phyloP scores from a whole-genome alignment of 2,113 vertebrate species.

The Haemorhous mexicanus region DNA sequence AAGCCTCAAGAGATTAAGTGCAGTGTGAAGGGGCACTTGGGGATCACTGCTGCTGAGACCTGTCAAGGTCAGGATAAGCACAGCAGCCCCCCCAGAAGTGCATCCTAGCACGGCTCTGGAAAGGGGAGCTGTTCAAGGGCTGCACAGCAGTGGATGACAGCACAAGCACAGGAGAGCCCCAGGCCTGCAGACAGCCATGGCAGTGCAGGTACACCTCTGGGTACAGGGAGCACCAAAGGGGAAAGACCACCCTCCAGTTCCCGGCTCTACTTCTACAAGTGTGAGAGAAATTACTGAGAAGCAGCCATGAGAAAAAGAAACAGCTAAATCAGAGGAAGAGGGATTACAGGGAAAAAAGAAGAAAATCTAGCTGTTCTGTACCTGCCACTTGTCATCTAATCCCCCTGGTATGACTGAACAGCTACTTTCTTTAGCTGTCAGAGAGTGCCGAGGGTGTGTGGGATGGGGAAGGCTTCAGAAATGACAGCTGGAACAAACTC shows the following conservation, averaged over 20 bases:
- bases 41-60: neutral
- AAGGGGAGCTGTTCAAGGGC: neutral
- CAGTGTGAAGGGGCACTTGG: neutral
- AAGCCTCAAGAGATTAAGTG: neutral
- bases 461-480: neutral
- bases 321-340: neutral
- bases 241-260: neutral
- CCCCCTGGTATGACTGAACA: neutral
- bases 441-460: neutral
- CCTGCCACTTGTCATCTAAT: neutral
- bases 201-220: neutral
- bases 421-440: neutral
- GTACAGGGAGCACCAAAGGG: neutral
- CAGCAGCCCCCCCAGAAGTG: neutral
- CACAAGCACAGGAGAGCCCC: neutral
- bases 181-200: neutral
- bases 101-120: neutral
- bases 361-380: neutral
- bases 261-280: neutral
- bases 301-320: neutral
- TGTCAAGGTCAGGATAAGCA: neutral
- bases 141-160: neutral
- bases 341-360: neutral
- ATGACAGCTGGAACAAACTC: neutral
- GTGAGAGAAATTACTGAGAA: neutral